phyloP scores from a whole-genome alignment of 1,140 invertebrate species.

The Vanessa tameamea region DNA sequence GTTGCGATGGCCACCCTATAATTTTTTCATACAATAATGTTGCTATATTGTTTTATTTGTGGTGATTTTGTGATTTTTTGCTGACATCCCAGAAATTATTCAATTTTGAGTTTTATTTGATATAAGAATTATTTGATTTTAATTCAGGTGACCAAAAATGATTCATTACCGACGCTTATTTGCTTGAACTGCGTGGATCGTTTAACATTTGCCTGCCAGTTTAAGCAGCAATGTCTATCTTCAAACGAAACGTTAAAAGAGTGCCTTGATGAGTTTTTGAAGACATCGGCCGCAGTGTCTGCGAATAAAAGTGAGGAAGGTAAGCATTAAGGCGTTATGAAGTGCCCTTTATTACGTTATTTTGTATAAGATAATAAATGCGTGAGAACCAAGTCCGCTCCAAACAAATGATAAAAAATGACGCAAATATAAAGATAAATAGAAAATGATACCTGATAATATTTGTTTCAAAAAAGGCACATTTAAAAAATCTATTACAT shows the following conservation, averaged over 20 bases:
- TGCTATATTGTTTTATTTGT: constrained; percentile 75
- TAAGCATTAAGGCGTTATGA: constrained; percentile 7
- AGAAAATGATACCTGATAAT: too few species aligned
- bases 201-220: constrained; percentile 77
- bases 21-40: constrained; percentile 76
- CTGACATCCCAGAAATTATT: constrained; percentile 69
- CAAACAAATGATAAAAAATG: not conserved
- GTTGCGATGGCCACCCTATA: constrained; percentile 80
- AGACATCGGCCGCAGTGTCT: constrained; percentile 56
- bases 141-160: constrained; percentile 73
- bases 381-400: not conserved
- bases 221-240: constrained; percentile 76
- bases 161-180: constrained; percentile 76
- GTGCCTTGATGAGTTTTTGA: constrained; percentile 75
- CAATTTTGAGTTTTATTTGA: constrained; percentile 39
- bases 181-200: constrained; percentile 77
- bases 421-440: too few species aligned
- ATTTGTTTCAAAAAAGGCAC: too few species aligned
- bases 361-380: not conserved
- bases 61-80: constrained; percentile 65
- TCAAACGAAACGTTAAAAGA: constrained; percentile 77
- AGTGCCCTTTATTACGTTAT: not conserved
- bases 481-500: too few species aligned
- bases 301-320: constrained; percentile 36
- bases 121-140: constrained; percentile 39